A percentile compares a stretch with the other conserved stretches of the same genome.
phyloP scores from a whole-genome alignment of 2,113 vertebrate species.

The Balaenoptera acutorostrata region DNA sequence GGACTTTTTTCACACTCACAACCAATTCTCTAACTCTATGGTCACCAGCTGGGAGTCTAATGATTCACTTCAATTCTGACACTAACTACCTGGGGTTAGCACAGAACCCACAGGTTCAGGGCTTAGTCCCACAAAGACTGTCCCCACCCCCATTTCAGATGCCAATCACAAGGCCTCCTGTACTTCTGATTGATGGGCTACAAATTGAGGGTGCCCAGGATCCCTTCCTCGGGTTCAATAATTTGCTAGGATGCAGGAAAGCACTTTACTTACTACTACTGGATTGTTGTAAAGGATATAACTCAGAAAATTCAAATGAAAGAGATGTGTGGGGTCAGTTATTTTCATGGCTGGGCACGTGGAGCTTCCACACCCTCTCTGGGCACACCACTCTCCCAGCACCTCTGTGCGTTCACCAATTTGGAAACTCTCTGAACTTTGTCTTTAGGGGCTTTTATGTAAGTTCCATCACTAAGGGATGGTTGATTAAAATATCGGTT shows the following conservation, averaged over 20 bases:
- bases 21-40: not conserved
- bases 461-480: not conserved
- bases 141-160: not conserved
- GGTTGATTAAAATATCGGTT: not conserved
- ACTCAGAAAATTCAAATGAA: not conserved
- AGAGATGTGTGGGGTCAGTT: not conserved
- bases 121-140: not conserved
- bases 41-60: not conserved
- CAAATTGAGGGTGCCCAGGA: not conserved
- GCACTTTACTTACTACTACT: not conserved
- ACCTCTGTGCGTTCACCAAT: not conserved
- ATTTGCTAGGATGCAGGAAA: not conserved
- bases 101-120: not conserved
- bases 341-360: not conserved
- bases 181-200: not conserved
- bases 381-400: not conserved
- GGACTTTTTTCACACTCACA: not conserved
- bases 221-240: not conserved
- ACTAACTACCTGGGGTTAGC: not conserved
- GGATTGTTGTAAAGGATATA: not conserved
- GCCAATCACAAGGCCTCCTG: not conserved
- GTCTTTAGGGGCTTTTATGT: not conserved
- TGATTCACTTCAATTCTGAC: not conserved
- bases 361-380: not conserved
- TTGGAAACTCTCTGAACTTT: not conserved